Conservation (phyloP, 2,113 vertebrate genomes). For the Oriolus oriolus region DNA sequence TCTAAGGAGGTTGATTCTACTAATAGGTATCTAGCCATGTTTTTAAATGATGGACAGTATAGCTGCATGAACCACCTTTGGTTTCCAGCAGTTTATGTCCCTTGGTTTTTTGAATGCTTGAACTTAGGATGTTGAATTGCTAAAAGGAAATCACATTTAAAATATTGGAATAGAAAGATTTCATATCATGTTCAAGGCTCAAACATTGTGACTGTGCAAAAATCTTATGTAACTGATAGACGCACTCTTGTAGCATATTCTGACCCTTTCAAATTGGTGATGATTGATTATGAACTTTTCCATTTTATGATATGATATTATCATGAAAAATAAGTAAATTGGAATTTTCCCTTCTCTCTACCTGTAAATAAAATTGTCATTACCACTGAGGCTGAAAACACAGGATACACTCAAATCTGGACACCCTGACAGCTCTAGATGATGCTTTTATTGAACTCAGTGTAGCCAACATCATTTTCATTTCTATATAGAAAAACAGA, state of each 20-base stretch:
- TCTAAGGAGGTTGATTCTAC: neutral
- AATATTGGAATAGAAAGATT: neutral
- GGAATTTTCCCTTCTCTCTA: neutral
- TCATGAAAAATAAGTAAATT: neutral
- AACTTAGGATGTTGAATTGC: neutral
- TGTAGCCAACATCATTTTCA: neutral
- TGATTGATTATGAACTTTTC: neutral
- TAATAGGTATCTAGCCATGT: neutral
- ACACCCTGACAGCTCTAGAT: neutral
- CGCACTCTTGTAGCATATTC: neutral
- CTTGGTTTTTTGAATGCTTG: neutral
- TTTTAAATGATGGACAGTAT: neutral
- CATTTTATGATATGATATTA: neutral
- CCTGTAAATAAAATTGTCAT: neutral
- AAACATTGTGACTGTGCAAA: neutral
- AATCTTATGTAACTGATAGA: neutral
- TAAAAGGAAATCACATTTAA: neutral
- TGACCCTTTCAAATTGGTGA: neutral
- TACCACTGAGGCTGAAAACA: neutral
- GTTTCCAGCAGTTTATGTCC: neutral
- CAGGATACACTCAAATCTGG: neutral
- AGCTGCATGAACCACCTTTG: neutral
- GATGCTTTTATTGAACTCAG: neutral
- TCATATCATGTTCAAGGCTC: neutral
- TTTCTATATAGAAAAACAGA: neutral